phyloP scores from a whole-genome alignment of 1,140 invertebrate genomes.

The Zaprionus taronus region DNA sequence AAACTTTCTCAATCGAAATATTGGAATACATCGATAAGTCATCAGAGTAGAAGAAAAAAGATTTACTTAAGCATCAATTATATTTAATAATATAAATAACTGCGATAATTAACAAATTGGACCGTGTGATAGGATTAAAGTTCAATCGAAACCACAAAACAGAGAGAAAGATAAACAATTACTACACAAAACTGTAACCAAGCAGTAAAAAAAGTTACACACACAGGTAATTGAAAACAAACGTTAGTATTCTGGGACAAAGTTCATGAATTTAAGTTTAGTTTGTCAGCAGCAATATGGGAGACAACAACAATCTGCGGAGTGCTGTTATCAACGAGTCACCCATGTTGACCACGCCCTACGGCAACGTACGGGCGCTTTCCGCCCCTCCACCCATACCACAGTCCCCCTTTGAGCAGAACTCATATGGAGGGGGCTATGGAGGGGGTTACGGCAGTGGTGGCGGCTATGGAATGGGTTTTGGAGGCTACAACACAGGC shows the following conservation, averaged over 20 bases:
- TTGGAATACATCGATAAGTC: not conserved
- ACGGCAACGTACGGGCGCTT: conserved; percentile 74
- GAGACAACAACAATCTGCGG: conserved; percentile 74
- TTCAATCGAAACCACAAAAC: not conserved
- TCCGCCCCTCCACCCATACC: conserved; percentile 66
- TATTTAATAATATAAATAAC: not conserved
- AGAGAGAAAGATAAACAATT: not conserved
- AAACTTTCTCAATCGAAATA: not conserved
- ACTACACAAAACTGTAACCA: not conserved
- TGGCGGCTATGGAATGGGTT: conserved; percentile 10
- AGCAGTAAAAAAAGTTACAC: not conserved
- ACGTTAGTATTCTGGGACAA: conserved; percentile 45
- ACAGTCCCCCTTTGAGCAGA: conserved; percentile 61
- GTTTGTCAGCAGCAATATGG: conserved; percentile 48
- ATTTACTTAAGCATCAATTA: not conserved
- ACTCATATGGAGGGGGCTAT: conserved; percentile 34
- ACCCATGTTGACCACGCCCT: conserved; percentile 71
- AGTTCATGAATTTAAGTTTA: conserved; percentile 59
- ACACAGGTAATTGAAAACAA: conserved; percentile 31
- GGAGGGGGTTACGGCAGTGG: conserved; percentile 38
- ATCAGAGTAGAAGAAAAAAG: not conserved
- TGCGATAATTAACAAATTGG: not conserved
- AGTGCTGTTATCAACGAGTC: conserved; percentile 70
- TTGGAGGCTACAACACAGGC: conserved; percentile 32
- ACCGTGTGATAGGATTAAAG: not conserved